Evolutionary conservation across 2,797 vertebrate species (phyloP).

Genomic region (Cichlasoma orientale): DNA sequence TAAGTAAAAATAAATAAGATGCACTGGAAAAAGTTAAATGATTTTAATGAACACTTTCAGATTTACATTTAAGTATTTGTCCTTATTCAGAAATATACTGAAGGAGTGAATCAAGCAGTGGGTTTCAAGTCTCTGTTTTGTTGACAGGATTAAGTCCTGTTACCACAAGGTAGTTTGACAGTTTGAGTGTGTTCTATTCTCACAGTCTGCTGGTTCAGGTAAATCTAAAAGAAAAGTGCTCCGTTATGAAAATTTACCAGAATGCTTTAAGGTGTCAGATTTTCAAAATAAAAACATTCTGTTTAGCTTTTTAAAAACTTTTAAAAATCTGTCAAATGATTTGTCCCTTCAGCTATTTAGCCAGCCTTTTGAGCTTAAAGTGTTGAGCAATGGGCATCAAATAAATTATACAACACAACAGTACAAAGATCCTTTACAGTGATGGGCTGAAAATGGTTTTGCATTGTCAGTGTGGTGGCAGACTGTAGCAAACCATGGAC

Average conservation of each 20-base stretch:
- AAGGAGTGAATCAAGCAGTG: too few species aligned
- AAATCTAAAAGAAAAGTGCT: not conserved
- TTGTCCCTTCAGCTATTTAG: not conserved
- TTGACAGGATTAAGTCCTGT: too few species aligned
- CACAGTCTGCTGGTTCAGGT: too few species aligned
- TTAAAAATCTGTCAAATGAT: not conserved
- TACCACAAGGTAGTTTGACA: too few species aligned
- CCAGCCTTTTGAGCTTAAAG: not conserved
- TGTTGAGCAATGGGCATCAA: not conserved
- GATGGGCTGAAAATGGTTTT: not conserved
- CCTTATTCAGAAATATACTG: too few species aligned
- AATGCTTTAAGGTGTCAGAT: not conserved
- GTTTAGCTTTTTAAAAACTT: not conserved
- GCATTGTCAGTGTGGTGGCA: not conserved
- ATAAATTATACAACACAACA: not conserved
- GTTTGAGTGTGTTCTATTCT: too few species aligned
- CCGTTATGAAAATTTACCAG: not conserved
- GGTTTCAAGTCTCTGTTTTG: too few species aligned
- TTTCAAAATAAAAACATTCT: not conserved
- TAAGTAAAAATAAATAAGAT: too few species aligned
- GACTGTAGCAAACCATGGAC: not conserved
- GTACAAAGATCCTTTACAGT: not conserved
- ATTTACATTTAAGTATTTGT: too few species aligned
- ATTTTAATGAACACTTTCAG: too few species aligned
- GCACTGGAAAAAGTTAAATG: too few species aligned